Evolutionary conservation across 2,888 invertebrate genomes (phyloP).

Genomic region (Erpobdella octoculata): DNA sequence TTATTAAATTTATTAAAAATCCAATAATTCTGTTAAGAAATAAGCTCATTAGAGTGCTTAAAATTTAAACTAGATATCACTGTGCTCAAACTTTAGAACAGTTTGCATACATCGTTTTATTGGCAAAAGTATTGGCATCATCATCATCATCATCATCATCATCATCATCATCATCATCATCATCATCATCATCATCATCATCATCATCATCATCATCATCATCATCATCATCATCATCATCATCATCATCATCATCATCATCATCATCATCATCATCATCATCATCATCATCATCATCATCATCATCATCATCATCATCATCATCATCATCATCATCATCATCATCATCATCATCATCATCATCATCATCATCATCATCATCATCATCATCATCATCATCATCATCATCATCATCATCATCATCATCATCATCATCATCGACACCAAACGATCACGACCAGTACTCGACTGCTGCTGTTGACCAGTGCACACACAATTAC

Average conservation of each 20-base stretch:
- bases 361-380: background rate
- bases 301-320: conserved; percentile 1
- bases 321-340: background rate
- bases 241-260: conserved; percentile 17
- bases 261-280: conserved; percentile 18
- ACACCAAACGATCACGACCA: too few species aligned
- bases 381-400: background rate
- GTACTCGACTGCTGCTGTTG: too few species aligned
- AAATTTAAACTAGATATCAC: too few species aligned
- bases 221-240: conserved; percentile 8
- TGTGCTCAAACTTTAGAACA: too few species aligned
- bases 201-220: conserved; percentile 7
- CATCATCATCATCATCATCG: conserved; percentile 6
- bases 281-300: conserved; percentile 9
- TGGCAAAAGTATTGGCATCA: too few species aligned
- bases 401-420: background rate
- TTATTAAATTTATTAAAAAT: background rate
- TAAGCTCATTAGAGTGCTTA: too few species aligned
- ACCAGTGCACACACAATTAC: too few species aligned
- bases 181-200: conserved; percentile 5
- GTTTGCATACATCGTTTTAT: too few species aligned
- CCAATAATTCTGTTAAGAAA: too few species aligned
- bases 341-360: conserved; percentile 7
- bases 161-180: background rate
- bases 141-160: background rate